Conservation (phyloP, 2,113 vertebrate species). For the Ariopsis seemanni region DNA sequence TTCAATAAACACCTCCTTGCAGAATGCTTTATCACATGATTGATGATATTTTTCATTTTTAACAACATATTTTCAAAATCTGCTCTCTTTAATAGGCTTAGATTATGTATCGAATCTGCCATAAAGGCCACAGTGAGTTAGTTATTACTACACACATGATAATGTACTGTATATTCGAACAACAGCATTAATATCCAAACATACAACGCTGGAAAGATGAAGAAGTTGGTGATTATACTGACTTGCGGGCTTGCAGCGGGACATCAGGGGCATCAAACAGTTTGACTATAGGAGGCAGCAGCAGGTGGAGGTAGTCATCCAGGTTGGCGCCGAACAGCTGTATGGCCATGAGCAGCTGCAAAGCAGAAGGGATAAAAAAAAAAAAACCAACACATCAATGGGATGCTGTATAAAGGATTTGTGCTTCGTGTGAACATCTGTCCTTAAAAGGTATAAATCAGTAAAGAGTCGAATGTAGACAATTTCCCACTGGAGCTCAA, state of each 20-base stretch:
- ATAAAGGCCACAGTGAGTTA: not conserved
- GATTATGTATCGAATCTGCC: not conserved
- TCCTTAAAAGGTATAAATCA: not conserved
- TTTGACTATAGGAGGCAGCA: conserved; percentile 95
- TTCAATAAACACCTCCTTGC: not conserved
- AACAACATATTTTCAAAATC: not conserved
- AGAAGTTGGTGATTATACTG: conserved; percentile 56
- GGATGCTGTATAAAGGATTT: not conserved
- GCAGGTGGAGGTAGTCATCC: conserved; percentile 94
- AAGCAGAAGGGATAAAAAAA: conserved; percentile 4
- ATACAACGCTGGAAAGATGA: not conserved
- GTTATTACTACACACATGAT: not conserved
- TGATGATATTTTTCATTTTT: not conserved
- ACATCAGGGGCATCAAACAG: conserved; percentile 92
- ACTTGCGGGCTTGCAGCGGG: conserved; percentile 90
- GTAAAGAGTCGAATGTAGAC: not conserved
- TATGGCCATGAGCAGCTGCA: conserved; percentile 92
- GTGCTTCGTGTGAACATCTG: not conserved
- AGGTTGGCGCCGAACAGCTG: conserved; percentile 97
- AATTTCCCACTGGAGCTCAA: not conserved
- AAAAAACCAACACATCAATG: too few relatives aligned
- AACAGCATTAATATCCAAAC: not conserved
- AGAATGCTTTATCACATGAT: not conserved
- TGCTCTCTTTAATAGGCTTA: not conserved
- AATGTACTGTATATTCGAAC: not conserved